These are phyloP conservation scores for Carassius carassius DNA, from an alignment of 2,113 vertebrate species.

Conservation along the genomic window DNA sequence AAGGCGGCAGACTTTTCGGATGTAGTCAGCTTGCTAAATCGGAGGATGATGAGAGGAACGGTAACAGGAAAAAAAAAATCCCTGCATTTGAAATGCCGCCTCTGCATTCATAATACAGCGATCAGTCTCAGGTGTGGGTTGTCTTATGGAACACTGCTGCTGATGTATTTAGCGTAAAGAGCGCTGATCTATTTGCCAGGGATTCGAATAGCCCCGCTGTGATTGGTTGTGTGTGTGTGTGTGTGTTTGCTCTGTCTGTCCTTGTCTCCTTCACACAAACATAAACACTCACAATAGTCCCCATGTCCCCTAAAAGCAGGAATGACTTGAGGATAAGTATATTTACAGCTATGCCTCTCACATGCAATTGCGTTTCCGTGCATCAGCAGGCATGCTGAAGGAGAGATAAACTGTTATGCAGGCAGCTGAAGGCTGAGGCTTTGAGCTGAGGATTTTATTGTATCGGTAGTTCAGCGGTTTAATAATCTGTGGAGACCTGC, in stretches of 20 bases:
- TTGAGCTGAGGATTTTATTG: slow-evolving; percentile 48
- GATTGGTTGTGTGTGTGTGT: slow-evolving; percentile 44
- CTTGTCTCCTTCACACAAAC: background rate
- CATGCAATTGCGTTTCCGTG: background rate
- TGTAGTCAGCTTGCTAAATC: slow-evolving; percentile 54
- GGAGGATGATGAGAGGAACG: slow-evolving; percentile 48
- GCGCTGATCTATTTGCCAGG: slow-evolving; percentile 60
- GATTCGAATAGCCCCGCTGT: slow-evolving; percentile 53
- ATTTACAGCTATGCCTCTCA: slow-evolving; percentile 36
- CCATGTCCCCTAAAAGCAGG: slow-evolving; percentile 19
- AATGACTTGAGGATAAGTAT: slow-evolving; percentile 36
- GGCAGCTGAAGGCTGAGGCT: slow-evolving; percentile 23
- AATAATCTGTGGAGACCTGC: slow-evolving; percentile 68
- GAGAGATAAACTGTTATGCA: slow-evolving; percentile 19
- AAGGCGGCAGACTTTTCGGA: slow-evolving; percentile 61
- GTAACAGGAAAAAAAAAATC: slow-evolving; percentile 36
- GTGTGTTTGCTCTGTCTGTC: slow-evolving; percentile 45
- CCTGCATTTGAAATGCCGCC: slow-evolving; percentile 61
- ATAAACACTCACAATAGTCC: slow-evolving; percentile 9
- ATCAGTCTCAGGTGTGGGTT: slow-evolving; percentile 70
- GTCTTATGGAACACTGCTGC: slow-evolving; percentile 69
- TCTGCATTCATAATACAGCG: slow-evolving; percentile 58
- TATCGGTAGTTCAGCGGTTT: slow-evolving; percentile 64
- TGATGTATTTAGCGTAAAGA: slow-evolving; percentile 66
- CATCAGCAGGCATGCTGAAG: slow-evolving; percentile 13